Base-by-base conservation (phyloP, 1,140 invertebrate species). In the Parasteatoda tepidariorum region DNA sequence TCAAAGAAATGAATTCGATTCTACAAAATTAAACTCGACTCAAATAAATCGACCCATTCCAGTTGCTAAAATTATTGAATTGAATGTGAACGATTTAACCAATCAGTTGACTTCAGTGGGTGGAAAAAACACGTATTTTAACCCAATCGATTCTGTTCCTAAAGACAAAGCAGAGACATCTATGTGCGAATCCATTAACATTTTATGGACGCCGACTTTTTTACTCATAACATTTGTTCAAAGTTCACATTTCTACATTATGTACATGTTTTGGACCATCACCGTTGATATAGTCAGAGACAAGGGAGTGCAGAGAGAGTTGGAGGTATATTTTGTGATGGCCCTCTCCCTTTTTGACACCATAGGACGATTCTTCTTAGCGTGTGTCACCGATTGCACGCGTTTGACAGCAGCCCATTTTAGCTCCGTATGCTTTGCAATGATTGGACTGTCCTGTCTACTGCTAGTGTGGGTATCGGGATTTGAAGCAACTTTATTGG, bases 321-420 rank as follows among this genome's bases (percentile, higher is more conserved):
- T 38, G 18, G 66, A 67, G 33, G 66, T 67, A 2, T 67, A 67
- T 67, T 67, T 67, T 15, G 66, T 67, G 3, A 38, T 67, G 33
- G 30, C 28, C n/a, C 15, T 67, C 5, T 34, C 66, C 0, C 31
- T 67, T 2, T 67, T 31, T 22, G 66, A 67, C 34, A 67, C 66
- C 26, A 7, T 67, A 9, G 66, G 66, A 24, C 66, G 66, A 38
- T 31, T 67, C 2, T 31, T 30, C 15, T 34, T 67, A 2, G 66
- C 33, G 2, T 38, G 18, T 7, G 3, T 67, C 5, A 67, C 66
- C 15, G 66, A 67, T 34, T 22, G 24, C 1, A 22, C 18, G 7
- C 24, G 30, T 22, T 13, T 67, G 15, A 24, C 66, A 30, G 41
- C 9, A 41, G 3, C 66, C 15, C 34, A 67, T 41, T 67, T 33